Evolutionary conservation across 1,140 invertebrate species (phyloP), one percentile per base, ranked within the genome.

Genomic region (Rhizoglyphus robini): DNA sequence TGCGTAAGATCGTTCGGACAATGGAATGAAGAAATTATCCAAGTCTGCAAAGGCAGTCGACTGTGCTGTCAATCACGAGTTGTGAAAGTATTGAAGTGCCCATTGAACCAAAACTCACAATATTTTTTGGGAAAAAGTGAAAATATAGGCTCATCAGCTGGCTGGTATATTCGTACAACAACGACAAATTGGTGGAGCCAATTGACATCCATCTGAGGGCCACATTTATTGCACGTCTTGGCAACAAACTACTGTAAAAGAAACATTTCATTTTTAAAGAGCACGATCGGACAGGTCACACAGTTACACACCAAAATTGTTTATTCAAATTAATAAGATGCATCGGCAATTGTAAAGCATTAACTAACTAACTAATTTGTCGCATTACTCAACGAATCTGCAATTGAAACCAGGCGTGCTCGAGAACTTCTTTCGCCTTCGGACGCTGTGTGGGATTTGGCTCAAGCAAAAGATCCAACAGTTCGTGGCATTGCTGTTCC

Each of bases 391-490:
- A 65, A 34, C 62, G 20, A 23, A 27, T 27, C n/a, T 27, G 29
- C 27, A 23, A 34, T 65, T 36, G 59, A 34, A 49, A 59, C 70
- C 70, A 72, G 15, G 47, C n/a, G 32, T 69, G 67, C 4, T 58
- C 36, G 2, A 70, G 34, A 3, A 70, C 63, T 48, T 66, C 29
- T 4, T 86, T 83, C 61, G 90, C 75, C 2, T 84, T 86, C 47
- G 85, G 75, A 49, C 88, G 80, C 29, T 83, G 74, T 4, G 82
- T 84, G 30, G 88, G 31, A 69, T 89, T 85, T 0, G 88, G 88
- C 73, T 91, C 88, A 5, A 90, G 74, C 67, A 90, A 83, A 61
- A 84, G 82, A 2, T 81, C 78, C 5, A 90, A 83, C 15, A 89
- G 81, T 18, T 80, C 82, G 75, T 88, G 87, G 0, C 84, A 85